Conservation (phyloP, 1,140 invertebrate species). For the Manduca sexta region DNA sequence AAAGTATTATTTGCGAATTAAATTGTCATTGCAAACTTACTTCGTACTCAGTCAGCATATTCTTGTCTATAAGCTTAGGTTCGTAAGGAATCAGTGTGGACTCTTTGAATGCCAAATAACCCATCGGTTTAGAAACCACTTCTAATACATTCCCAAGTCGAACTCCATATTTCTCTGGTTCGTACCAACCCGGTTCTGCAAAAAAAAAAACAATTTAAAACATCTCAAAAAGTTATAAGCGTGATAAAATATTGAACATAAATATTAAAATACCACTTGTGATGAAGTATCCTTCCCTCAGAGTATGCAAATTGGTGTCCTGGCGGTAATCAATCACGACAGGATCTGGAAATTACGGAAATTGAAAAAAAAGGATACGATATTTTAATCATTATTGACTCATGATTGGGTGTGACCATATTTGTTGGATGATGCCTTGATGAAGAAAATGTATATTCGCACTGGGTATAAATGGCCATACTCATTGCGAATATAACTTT, state of each 20-base stretch:
- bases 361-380: too few relatives aligned
- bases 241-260: constrained; percentile 5
- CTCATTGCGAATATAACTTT: too few relatives aligned
- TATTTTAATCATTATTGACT: too few relatives aligned
- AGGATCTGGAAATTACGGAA: constrained; percentile 75
- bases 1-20: background rate
- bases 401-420: too few relatives aligned
- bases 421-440: too few relatives aligned
- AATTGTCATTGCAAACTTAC: constrained; percentile 58
- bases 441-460: too few relatives aligned
- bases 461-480: too few relatives aligned
- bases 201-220: background rate
- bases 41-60: constrained; percentile 83
- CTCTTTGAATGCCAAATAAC: constrained; percentile 83
- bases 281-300: constrained; percentile 89
- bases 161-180: constrained; percentile 90
- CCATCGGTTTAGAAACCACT: constrained; percentile 77
- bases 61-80: constrained; percentile 88
- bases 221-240: background rate
- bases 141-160: constrained; percentile 94
- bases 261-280: constrained; percentile 79
- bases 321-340: constrained; percentile 77
- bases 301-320: constrained; percentile 70
- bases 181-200: constrained; percentile 87
- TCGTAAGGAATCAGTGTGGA: constrained; percentile 95